A percentile compares a stretch with the other conserved stretches of the same genome.
Evolutionary conservation across 2,888 invertebrate genomes (phyloP).

Genomic region (Epinotia nisella): DNA sequence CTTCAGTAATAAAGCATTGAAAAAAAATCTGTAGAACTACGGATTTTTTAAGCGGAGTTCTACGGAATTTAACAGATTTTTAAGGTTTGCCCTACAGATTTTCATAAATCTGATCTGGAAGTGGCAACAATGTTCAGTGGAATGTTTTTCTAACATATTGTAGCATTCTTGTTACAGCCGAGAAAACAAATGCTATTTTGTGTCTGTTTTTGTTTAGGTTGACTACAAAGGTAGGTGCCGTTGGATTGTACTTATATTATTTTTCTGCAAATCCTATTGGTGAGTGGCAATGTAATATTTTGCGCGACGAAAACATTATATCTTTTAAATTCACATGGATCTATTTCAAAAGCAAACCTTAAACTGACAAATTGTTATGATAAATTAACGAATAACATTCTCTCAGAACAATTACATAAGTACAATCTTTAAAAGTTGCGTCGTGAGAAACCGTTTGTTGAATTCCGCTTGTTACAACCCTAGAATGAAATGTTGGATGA

Average conservation of each 20-base stretch:
- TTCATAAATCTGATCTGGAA: too few species aligned
- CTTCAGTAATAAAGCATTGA: too few species aligned
- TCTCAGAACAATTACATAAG: conserved; percentile 33
- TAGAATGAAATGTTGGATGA: conserved; percentile 31
- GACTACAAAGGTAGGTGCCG: too few species aligned
- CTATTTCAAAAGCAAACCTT: conserved; percentile 16
- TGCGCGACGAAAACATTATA: background rate
- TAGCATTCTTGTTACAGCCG: background rate
- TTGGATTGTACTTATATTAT: too few species aligned
- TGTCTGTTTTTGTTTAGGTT: background rate
- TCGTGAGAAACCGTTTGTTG: conserved; percentile 39
- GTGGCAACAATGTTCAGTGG: too few species aligned
- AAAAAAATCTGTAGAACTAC: too few species aligned
- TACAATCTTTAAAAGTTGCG: conserved; percentile 18
- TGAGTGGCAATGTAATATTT: too few species aligned
- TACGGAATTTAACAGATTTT: too few species aligned
- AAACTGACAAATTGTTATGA: conserved; percentile 35
- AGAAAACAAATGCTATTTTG: conserved; percentile 2
- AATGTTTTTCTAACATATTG: background rate
- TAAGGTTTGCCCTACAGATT: too few species aligned
- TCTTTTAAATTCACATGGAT: background rate
- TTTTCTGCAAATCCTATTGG: too few species aligned
- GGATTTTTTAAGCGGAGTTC: too few species aligned
- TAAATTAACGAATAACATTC: conserved; percentile 40
- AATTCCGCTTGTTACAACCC: conserved; percentile 32